phyloP scores from a whole-genome alignment of 2,888 invertebrate genomes.

The Lasioglossum figueresi region DNA sequence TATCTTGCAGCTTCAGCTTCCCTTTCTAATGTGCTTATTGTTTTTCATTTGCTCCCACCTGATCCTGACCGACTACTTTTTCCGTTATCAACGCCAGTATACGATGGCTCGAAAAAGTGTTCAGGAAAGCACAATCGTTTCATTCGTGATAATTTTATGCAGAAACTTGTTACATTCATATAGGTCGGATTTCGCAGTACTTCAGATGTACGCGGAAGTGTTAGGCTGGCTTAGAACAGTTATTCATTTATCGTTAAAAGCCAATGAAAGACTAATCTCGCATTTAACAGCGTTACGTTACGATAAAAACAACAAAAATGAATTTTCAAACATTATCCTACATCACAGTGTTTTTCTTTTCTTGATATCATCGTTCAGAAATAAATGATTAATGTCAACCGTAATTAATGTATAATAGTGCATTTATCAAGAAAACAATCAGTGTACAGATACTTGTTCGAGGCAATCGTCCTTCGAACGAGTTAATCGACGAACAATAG shows the following conservation, averaged over 20 bases:
- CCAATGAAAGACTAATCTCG: background rate
- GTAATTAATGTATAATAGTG: too few relatives aligned
- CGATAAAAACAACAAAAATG: background rate
- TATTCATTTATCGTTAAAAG: background rate
- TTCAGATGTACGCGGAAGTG: background rate
- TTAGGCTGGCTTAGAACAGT: background rate
- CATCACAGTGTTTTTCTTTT: background rate
- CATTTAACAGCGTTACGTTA: background rate
- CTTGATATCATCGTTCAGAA: background rate
- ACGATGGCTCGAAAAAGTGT: background rate
- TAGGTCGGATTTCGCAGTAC: background rate
- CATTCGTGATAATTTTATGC: background rate
- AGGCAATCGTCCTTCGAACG: background rate
- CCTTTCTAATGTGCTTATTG: background rate
- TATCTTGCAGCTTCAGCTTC: background rate
- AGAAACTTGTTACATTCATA: background rate
- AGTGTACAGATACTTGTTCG: background rate
- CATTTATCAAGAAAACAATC: background rate
- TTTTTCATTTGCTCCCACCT: background rate
- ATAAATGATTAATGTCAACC: background rate
- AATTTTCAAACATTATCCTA: background rate
- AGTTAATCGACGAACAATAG: background rate
- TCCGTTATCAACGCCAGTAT: background rate
- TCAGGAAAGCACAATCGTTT: background rate
- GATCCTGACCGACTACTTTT: slow-evolving; percentile 1